Base-by-base conservation (phyloP, 1,140 invertebrate species). In the Cherax destructor region DNA sequence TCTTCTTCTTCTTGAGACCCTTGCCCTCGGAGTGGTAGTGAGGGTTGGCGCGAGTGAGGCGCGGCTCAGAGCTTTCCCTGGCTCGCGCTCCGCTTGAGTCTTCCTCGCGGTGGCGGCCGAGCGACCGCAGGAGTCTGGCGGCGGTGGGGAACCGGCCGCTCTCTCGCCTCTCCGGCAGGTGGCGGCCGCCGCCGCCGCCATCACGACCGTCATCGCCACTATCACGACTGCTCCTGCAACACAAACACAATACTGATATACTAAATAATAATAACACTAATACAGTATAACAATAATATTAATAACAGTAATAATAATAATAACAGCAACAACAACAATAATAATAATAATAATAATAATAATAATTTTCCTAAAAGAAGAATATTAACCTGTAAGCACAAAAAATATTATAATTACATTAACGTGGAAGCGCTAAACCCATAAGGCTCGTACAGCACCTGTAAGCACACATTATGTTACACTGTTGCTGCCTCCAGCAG, bases 51-150 rank as follows among this genome's bases (percentile, higher is more conserved):
- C 92, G 81, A 10, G 89, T 61, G 56, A 90, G 76, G 61, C 87
- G 18, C 16, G 83, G 59, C 24, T 92, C 88, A 69, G 87, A 65
- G 87, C 76, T 59, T 83, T 91, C 81, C 88, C 86, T 59, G 90
- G 86, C 52, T 92, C 92, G 52, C 69, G 87, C 76, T 91, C 93
- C 85, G 88, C 93, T 13, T 50, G 90, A 83, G 92, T 94, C 83
- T 87, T 93, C 93, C 87, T 93, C 90, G 86, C 92, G 24, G 89
- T 81, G 89, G 77, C 93, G 87, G 24, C 76, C 89, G n/a, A 93
- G 88, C 50, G 91, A 92, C 16, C 92, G 84, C 52, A 93, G 86
- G 11, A 93, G 86, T 65, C 91, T 56, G 3, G 92, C 92, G 2
- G 92, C 92, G 16, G 92, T 92, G 3, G 81, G 88, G 85, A 93